Base-by-base conservation (phyloP, 2,888 invertebrate genomes). In the Keiferia lycopersicella region DNA sequence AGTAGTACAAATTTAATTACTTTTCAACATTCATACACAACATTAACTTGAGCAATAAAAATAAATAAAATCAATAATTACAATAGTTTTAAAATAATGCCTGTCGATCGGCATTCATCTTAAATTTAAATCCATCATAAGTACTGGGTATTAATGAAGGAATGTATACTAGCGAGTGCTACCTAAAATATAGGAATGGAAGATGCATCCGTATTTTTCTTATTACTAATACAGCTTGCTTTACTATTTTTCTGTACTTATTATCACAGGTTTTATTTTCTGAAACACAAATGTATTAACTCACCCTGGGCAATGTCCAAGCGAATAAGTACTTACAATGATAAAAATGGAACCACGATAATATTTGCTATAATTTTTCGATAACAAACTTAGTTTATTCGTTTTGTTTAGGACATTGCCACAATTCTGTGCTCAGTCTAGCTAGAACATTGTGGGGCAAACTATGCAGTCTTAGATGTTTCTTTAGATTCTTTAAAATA, bases 231-330 rank as follows among this genome's bases (percentile, higher is more conserved):
- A 79, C 79, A 76, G 76, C 64, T 67, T 64, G 63, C 70, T 66
- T 68, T 70, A 71, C 67, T 59, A 71, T 69, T 73, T 72, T 73
- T 71, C 68, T 79, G 78, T 77, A 79, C 77, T 79, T 68, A 73
- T 72, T 84, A 85, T 84, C 84, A 84, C 84, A 84, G 83, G 76
- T 73, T 39, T 53, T 30, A 0, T n/a, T 61, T 22, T 20, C 26
- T 26, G n/a, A 30, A 11, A 53, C 18, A 18, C 7, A 53, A 14
- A 53, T 14, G 6, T 11, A 53, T 53, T 22, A 22, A 22, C 51
- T 11, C 16, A 16, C 45, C 45, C 8, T 45, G n/a, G 16, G 18
- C 22, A 53, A 22, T 20, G 18, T 50, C 16, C 45, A 45, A 11
- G 45, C 10, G 34, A 34, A 34, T 45, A 45, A 45, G 7, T 45